Evolutionary conservation across 2,113 vertebrate genomes (phyloP), one percentile per base, ranked within the genome.

Genomic region (Plotosus lineatus): DNA sequence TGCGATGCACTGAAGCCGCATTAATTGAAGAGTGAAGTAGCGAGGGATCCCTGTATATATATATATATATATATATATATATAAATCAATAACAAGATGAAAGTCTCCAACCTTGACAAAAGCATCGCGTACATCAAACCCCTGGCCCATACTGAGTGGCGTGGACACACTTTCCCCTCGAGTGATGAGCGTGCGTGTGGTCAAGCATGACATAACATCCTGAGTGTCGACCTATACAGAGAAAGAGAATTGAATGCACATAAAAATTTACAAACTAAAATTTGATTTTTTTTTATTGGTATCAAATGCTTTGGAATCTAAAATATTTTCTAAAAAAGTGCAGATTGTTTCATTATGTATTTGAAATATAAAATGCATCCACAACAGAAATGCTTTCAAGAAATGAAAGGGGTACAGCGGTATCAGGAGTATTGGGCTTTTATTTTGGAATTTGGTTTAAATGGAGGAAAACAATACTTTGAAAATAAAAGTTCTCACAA

Each of bases 81-180:
- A n/a, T n/a, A n/a, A n/a, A n/a, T n/a, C 11, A 58, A 11, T 33
- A 58, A 17, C 6, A 82, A 26, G 17, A 38, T 48, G 11, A 38
- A 81, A 7, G 9, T 51, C 21, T 42, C 44, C 21, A 33, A 98
- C 98, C 96, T 99, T 99, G 74, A 99, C 96, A 3, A 99, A 99
- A 66, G 98, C 97, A 0, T 99, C 95, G 1, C 97, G 94, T 23
- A 99, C 97, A 0, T 99, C 98, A 85, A 98, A 91, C 0, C 96
- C 98, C 85, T 99, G 98, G 21, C 98, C 96, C 91, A 94, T 95
- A 91, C 96, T 99, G 84, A 99, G 95, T 0, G 97, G 97, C 0
- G 97, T 99, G 88, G 96, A 98, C 55, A 99, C 98, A 0, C 96
- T 98, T 83, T 99, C 98, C 0, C 97, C 97, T 2, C 96, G 94